Percentiles rank a stretch among this genome's conserved stretches.
These are phyloP conservation scores for Limnephilus lunatus DNA, from an alignment of 2,888 invertebrate species.

Conservation along the genomic window DNA sequence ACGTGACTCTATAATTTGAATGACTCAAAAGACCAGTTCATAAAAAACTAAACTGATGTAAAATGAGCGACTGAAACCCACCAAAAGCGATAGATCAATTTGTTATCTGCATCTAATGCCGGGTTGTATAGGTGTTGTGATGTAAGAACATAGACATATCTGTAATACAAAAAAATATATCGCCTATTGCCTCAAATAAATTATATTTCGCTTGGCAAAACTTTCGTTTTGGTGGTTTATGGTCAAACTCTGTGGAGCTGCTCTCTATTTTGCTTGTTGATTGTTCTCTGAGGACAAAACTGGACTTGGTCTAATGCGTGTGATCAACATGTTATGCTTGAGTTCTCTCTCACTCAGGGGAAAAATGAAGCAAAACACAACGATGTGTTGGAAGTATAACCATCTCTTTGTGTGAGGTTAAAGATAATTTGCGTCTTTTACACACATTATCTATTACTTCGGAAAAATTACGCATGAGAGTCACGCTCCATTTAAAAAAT, in stretches of 20 bases:
- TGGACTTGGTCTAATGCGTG: neutral
- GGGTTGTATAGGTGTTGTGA: neutral
- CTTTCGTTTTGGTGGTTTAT: slow-evolving; percentile 17
- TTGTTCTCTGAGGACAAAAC: neutral
- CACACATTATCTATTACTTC: neutral
- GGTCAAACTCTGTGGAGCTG: neutral
- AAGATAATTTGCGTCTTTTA: neutral
- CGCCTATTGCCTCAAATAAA: slow-evolving; percentile 26
- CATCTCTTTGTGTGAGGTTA: neutral
- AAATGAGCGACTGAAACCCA: neutral
- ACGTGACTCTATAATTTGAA: neutral
- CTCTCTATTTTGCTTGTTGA: slow-evolving; percentile 2
- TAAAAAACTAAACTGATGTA: neutral
- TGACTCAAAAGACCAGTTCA: neutral
- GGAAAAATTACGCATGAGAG: neutral
- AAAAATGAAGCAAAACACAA: neutral
- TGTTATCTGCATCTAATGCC: neutral
- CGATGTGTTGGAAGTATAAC: neutral
- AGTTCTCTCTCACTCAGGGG: neutral
- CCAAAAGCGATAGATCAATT: slow-evolving; percentile 16
- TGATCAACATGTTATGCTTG: neutral
- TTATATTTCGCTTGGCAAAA: slow-evolving; percentile 1
- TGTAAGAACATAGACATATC: neutral
- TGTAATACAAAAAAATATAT: slow-evolving; percentile 20
- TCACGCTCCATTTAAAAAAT: neutral